These are phyloP conservation scores for Triplophysa bombifrons DNA, from an alignment of 2,797 vertebrate genomes.

Conservation along the genomic window DNA sequence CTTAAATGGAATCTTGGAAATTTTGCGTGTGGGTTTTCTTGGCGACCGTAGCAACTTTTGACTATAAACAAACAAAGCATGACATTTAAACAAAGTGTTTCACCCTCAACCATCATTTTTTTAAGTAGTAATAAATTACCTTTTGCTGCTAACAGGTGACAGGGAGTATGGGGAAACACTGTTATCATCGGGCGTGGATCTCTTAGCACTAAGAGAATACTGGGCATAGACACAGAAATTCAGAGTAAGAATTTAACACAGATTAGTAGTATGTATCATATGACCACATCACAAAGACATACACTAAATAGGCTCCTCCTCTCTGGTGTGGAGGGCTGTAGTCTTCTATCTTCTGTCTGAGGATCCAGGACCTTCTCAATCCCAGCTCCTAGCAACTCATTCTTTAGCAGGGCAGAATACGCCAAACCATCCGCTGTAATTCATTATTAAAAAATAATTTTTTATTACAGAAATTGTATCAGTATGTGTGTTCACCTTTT, in stretches of 20 bases:
- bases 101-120: neutral
- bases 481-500: too few species aligned
- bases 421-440: slow-evolving; percentile 86
- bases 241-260: neutral
- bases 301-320: slow-evolving; percentile 97
- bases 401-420: slow-evolving; percentile 95
- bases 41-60: slow-evolving; percentile 95
- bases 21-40: slow-evolving; percentile 95
- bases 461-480: too few species aligned
- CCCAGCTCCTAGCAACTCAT: slow-evolving; percentile 93
- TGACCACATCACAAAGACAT: slow-evolving; percentile 47
- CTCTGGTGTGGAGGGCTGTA: slow-evolving; percentile 92
- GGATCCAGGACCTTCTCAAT: slow-evolving; percentile 98
- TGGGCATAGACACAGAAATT: slow-evolving; percentile 56
- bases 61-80: slow-evolving; percentile 67
- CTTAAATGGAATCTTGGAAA: slow-evolving; percentile 99
- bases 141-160: slow-evolving; percentile 98
- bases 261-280: neutral
- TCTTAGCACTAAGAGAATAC: slow-evolving; percentile 95
- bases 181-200: slow-evolving; percentile 91
- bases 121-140: slow-evolving; percentile 71
- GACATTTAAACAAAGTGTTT: neutral
- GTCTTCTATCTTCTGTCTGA: slow-evolving; percentile 91
- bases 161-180: slow-evolving; percentile 96
- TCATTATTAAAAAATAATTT: too few species aligned